These are phyloP conservation scores for Diplosoma virens DNA, from an alignment of 23 tunicate species.

Conservation along the genomic window DNA sequence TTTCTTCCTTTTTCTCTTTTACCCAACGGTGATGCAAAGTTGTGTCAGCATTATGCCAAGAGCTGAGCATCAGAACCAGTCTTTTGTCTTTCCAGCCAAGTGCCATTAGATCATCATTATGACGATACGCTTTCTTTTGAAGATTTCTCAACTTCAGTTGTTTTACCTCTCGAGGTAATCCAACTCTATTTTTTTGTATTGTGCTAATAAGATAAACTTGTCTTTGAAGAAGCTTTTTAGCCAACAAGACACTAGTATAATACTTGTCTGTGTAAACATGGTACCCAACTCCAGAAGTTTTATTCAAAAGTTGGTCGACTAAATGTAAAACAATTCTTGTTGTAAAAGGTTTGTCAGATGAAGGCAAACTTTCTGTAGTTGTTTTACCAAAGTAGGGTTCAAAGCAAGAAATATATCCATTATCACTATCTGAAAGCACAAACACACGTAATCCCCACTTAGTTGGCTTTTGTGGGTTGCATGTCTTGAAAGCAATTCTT, in stretches of 20 bases:
- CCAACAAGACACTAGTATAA: conserved; percentile 9
- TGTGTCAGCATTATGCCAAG: too few relatives aligned
- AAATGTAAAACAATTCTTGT: conserved; percentile 29
- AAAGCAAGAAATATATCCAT: conserved; percentile 21
- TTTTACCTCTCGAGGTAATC: too few relatives aligned
- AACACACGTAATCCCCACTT: conserved; percentile 37
- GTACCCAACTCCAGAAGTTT: conserved; percentile 8
- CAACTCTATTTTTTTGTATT: too few relatives aligned
- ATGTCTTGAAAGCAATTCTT: conserved; percentile 28
- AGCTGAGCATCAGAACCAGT: too few relatives aligned
- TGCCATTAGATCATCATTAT: too few relatives aligned
- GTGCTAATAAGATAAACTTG: too few relatives aligned
- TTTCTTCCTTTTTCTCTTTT: too few relatives aligned
- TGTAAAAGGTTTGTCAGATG: conserved; percentile 6
- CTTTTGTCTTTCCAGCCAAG: too few relatives aligned
- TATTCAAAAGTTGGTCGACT: conserved; percentile 14
- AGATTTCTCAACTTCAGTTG: too few relatives aligned
- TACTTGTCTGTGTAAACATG: conserved; percentile 36
- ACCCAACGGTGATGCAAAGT: too few relatives aligned
- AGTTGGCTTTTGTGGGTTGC: conserved; percentile 39
- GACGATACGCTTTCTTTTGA: too few relatives aligned
- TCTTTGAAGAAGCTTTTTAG: background rate
- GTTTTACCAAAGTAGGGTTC: conserved; percentile 32
- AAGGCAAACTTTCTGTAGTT: background rate
- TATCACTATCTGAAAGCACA: conserved; percentile 16